phyloP scores from a whole-genome alignment of 2,888 invertebrate species.

The Hirtodrosophila trivittata region DNA sequence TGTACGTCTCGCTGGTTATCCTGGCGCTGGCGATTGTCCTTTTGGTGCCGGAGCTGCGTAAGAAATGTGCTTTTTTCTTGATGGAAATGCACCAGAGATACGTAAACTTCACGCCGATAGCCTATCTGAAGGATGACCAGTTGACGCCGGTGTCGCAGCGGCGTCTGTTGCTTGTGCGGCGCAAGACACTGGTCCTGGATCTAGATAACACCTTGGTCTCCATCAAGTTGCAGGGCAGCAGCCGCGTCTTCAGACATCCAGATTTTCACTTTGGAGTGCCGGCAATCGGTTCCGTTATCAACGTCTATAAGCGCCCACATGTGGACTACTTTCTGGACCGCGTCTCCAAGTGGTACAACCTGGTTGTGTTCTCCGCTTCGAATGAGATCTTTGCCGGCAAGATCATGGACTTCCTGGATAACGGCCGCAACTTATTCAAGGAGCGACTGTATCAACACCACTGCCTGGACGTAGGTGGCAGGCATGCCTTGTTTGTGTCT shows the following conservation, averaged over 20 bases:
- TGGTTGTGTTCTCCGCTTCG: slow-evolving; percentile 41
- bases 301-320: slow-evolving; percentile 54
- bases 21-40: too few relatives aligned
- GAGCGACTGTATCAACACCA: slow-evolving; percentile 39
- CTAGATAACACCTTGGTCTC: slow-evolving; percentile 55
- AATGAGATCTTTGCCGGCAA: slow-evolving; percentile 25
- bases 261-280: slow-evolving; percentile 12
- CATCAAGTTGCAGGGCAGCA: too few relatives aligned
- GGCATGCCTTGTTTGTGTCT: slow-evolving; percentile 36
- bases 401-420: slow-evolving; percentile 44
- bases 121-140: too few relatives aligned
- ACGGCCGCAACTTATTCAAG: slow-evolving; percentile 27
- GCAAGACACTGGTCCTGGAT: slow-evolving; percentile 54
- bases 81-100: too few relatives aligned
- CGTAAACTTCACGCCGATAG: too few relatives aligned
- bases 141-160: slow-evolving; percentile 24
- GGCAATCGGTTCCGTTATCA: neutral
- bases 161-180: slow-evolving; percentile 30
- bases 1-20: too few relatives aligned
- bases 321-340: slow-evolving; percentile 50
- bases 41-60: too few relatives aligned
- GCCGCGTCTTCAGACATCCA: too few relatives aligned
- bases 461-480: slow-evolving; percentile 32
- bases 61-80: too few relatives aligned
- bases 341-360: slow-evolving; percentile 51